phyloP scores from a whole-genome alignment of 2,888 invertebrate genomes.

The Elegia similella region DNA sequence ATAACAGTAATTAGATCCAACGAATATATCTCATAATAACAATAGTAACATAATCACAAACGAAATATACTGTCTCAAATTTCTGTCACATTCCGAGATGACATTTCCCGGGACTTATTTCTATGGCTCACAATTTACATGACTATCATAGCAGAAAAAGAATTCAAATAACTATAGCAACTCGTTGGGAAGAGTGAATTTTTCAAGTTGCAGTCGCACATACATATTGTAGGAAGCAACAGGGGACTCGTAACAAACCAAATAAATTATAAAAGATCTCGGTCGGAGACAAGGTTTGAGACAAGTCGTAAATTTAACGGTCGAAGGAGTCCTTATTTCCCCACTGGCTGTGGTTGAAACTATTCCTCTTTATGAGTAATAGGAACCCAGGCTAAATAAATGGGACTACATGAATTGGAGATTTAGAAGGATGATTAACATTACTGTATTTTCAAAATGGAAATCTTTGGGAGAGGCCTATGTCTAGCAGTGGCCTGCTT shows the following conservation, averaged over 20 bases:
- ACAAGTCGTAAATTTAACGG: constrained; percentile 81
- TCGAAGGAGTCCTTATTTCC: constrained; percentile 75
- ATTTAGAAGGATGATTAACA: neutral
- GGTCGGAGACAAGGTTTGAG: constrained; percentile 67
- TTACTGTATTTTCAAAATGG: too few relatives aligned
- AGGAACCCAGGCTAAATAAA: constrained; percentile 39
- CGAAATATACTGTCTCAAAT: neutral
- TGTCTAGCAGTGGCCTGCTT: too few relatives aligned
- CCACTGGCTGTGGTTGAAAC: constrained; percentile 69
- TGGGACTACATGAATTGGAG: neutral
- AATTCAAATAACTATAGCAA: constrained; percentile 17
- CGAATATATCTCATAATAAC: neutral
- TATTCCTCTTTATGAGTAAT: constrained; percentile 63
- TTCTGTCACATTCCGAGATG: neutral
- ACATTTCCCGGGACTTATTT: neutral
- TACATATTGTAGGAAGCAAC: constrained; percentile 59
- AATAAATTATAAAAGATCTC: constrained; percentile 78
- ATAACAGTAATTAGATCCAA: neutral
- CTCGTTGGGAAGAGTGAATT: constrained; percentile 36
- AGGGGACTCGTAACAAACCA: constrained; percentile 67
- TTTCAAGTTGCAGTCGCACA: constrained; percentile 42
- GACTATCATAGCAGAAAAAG: constrained; percentile 8
- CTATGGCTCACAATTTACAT: constrained; percentile 5
- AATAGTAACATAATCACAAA: neutral
- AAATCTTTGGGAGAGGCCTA: too few relatives aligned